A percentile compares a stretch with the other conserved stretches of the same genome.
phyloP scores from a whole-genome alignment of 2,888 invertebrate genomes.

The Papilio protenor region DNA sequence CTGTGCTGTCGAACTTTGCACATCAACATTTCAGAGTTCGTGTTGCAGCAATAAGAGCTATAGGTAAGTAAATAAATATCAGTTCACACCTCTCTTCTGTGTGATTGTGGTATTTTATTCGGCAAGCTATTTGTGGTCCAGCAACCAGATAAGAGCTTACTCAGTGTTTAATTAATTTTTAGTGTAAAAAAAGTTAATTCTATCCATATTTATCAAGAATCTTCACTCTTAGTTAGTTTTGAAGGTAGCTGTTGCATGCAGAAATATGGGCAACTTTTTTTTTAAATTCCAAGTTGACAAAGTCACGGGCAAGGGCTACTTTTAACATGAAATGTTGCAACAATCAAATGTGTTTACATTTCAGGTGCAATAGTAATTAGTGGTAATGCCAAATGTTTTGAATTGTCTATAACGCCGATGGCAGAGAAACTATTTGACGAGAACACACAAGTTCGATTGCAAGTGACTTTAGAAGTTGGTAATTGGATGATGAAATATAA shows the following conservation, averaged over 20 bases:
- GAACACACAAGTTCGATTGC: conserved; percentile 89
- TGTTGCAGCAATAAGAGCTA: conserved; percentile 88
- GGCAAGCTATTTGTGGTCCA: too few relatives aligned
- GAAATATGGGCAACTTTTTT: too few relatives aligned
- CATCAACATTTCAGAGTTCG: conserved; percentile 94
- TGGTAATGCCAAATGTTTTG: conserved; percentile 88
- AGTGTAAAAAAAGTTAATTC: too few relatives aligned
- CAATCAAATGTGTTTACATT: conserved; percentile 17
- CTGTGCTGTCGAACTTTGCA: conserved; percentile 88
- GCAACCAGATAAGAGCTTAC: too few relatives aligned
- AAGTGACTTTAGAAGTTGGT: conserved; percentile 90
- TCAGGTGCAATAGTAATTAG: conserved; percentile 86
- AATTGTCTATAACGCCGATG: conserved; percentile 90
- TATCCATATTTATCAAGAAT: too few relatives aligned
- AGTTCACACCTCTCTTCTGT: too few relatives aligned
- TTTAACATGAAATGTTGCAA: not conserved
- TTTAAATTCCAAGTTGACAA: too few relatives aligned
- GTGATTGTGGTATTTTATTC: too few relatives aligned
- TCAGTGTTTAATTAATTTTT: too few relatives aligned
- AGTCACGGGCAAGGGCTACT: too few relatives aligned
- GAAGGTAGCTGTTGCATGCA: too few relatives aligned
- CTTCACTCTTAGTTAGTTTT: too few relatives aligned
- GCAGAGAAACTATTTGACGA: conserved; percentile 95
- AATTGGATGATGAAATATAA: conserved; percentile 90
- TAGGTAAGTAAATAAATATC: conserved; percentile 78